Percentiles rank a stretch among this genome's conserved stretches.
phyloP scores from a whole-genome alignment of 2,888 invertebrate genomes.

The Notocelia uddmanniana region DNA sequence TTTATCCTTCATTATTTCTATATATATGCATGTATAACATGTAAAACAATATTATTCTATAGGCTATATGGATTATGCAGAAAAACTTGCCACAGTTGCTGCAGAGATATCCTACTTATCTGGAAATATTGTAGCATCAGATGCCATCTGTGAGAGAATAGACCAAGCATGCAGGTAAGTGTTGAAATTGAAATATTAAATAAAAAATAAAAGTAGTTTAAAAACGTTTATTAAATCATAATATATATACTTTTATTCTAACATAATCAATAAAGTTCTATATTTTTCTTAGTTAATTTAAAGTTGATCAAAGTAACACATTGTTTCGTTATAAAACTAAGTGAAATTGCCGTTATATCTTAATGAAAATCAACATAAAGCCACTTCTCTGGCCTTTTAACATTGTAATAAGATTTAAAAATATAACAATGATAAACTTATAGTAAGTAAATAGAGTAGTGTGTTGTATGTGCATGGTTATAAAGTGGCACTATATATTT shows the following conservation, averaged over 20 bases:
- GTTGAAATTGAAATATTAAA: not conserved
- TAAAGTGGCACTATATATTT: no score
- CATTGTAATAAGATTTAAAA: conserved; percentile 44
- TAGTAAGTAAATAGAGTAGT: conserved; percentile 28
- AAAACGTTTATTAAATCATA: conserved; percentile 69
- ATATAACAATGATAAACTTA: conserved; percentile 44
- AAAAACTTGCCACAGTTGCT: conserved; percentile 81
- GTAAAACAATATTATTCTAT: not conserved
- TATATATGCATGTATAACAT: not conserved
- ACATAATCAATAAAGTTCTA: conserved; percentile 46
- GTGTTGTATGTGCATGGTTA: conserved; percentile 51
- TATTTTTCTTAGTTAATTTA: conserved; percentile 47
- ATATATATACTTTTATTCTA: conserved; percentile 55
- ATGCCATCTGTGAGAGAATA: conserved; percentile 83
- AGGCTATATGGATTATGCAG: conserved; percentile 86
- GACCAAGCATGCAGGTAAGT: conserved; percentile 78
- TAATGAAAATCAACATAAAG: conserved; percentile 45
- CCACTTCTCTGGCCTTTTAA: conserved; percentile 40
- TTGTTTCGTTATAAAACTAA: conserved; percentile 37
- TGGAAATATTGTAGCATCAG: conserved; percentile 82
- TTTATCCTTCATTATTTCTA: not conserved
- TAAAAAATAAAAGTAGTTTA: conserved; percentile 45
- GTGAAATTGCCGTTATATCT: conserved; percentile 34
- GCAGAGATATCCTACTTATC: conserved; percentile 84
- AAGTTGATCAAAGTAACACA: conserved; percentile 47